Conservation (phyloP, 2,113 vertebrate genomes). For the Microcebus griseorufus region DNA sequence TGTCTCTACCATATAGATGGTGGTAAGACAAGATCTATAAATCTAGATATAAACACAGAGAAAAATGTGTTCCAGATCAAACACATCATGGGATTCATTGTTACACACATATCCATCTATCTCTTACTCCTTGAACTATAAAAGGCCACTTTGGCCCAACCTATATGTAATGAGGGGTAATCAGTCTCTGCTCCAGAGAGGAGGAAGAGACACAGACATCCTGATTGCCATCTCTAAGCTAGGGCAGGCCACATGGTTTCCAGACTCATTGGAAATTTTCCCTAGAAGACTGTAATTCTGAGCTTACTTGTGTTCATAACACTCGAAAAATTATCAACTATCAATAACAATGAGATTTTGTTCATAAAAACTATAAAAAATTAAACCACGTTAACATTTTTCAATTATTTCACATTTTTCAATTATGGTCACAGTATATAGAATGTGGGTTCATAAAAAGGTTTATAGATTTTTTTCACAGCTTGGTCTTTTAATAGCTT, state of each 20-base stretch:
- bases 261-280: background rate
- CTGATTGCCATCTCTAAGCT: too few relatives aligned
- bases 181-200: background rate
- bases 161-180: too few relatives aligned
- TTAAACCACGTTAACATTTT: background rate
- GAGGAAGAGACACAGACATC: background rate
- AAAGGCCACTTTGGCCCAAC: background rate
- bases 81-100: fast-evolving
- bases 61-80: background rate
- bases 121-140: background rate
- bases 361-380: background rate
- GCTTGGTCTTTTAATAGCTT: background rate
- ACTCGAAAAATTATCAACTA: background rate
- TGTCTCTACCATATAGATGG: background rate
- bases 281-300: background rate
- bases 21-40: background rate
- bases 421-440: background rate
- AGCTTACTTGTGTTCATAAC: background rate
- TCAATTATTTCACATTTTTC: background rate
- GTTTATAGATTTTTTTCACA: background rate
- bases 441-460: background rate
- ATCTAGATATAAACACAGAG: background rate
- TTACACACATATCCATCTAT: too few relatives aligned
- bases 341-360: background rate
- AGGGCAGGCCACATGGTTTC: background rate